phyloP scores from a whole-genome alignment of 2,888 invertebrate species.

The Stomorhina lunata region DNA sequence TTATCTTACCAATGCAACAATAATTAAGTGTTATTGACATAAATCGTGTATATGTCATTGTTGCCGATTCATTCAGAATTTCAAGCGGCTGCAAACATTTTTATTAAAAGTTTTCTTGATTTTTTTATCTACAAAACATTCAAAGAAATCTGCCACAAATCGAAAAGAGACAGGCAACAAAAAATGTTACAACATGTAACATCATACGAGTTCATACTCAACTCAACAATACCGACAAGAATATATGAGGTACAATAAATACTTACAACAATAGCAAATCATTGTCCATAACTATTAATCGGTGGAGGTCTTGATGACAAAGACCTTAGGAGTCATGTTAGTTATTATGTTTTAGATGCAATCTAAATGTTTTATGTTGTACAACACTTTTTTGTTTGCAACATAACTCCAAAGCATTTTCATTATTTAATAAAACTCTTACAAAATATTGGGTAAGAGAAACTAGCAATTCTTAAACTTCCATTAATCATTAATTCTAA shows the following conservation, averaged over 20 bases:
- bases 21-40: conserved; percentile 59
- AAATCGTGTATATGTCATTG: conserved; percentile 55
- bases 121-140: background rate
- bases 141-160: background rate
- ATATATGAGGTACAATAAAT: background rate
- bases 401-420: background rate
- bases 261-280: background rate
- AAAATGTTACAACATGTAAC: conserved; percentile 40
- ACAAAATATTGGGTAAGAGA: background rate
- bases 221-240: conserved; percentile 6
- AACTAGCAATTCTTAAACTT: background rate
- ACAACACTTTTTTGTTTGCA: background rate
- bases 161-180: background rate
- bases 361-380: conserved; percentile 27
- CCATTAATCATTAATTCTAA: background rate
- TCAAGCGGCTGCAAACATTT: background rate
- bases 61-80: conserved; percentile 19
- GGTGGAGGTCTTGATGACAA: conserved; percentile 49
- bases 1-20: conserved; percentile 28
- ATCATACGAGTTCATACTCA: no score
- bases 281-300: conserved; percentile 55
- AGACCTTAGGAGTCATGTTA: conserved; percentile 45
- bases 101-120: background rate
- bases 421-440: background rate
- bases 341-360: conserved; percentile 28